Evolutionary conservation across 2,113 vertebrate genomes (phyloP), one percentile per base, ranked within the genome.

Genomic region (Aphyosemion australe): DNA sequence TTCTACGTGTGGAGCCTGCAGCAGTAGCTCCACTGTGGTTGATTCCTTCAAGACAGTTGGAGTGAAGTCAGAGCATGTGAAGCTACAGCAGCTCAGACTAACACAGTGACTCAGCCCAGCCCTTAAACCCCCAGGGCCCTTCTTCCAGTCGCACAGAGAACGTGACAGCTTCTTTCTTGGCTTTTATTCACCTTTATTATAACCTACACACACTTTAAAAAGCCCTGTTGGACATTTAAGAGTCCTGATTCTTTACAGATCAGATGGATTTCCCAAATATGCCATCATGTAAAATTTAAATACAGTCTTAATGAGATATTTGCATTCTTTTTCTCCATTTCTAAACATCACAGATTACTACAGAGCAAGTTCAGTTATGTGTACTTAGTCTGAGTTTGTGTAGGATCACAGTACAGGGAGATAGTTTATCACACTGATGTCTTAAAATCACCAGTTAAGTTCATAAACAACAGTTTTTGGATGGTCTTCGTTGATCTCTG

Each of bases 41-140:
- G 45, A 70, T 67, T 77, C 66, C 63, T 73, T 31, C 0, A 68
- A 79, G 77, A 77, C 67, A 64, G 53, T 12, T 51, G 53, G 20
- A 73, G 65, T 76, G 68, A 77, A 63, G 42, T 62, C 19, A 14
- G 75, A 51, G 47, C 50, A 53, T 56, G 34, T 56, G 43, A 67
- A 43, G 41, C 50, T 73, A 47, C 57, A 20, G 45, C n/a, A 57
- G 55, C 60, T 71, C 55, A 60, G 48, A 5, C 0, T 32, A 63
- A 60, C 53, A 19, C 6, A 45, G 57, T 64, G 56, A 78, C 69
- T 79, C 45, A 62, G 69, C 64, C 61, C 51, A 31, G 32, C 19
- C 8, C 62, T 69, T 12, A 72, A 49, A 20, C 55, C 76, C 72
- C 54, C 16, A 31, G n/a, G 80, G 80, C 47, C n/a, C n/a, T n/a